Evolutionary conservation across 2,888 invertebrate genomes (phyloP).

Genomic region (Patella depressa): DNA sequence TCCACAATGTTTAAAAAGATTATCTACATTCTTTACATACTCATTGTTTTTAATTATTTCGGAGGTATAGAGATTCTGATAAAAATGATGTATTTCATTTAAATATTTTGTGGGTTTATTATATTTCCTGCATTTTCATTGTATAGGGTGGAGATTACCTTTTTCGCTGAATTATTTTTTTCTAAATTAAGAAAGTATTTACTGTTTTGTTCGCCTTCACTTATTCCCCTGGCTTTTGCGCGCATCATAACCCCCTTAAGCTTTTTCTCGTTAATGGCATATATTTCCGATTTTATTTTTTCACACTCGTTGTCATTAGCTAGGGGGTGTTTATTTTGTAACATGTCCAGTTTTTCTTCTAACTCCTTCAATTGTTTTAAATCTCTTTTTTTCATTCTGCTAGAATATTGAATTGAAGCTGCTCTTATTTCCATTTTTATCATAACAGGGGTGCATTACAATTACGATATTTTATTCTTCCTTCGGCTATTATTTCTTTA

Average conservation of each 20-base stretch:
- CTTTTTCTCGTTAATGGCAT: no score
- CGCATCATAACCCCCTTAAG: no score
- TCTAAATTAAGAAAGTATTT: background rate
- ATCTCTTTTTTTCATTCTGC: background rate
- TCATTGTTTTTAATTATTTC: background rate
- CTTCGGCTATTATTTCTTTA: conserved; percentile 2
- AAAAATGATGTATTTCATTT: no score
- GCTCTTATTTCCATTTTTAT: conserved; percentile 15
- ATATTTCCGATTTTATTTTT: no score
- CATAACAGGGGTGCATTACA: background rate
- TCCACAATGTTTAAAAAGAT: background rate
- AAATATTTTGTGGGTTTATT: background rate
- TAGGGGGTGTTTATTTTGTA: background rate
- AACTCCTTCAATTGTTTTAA: background rate
- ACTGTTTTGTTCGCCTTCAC: no score
- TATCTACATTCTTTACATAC: background rate
- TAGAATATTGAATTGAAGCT: background rate
- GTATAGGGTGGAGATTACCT: background rate
- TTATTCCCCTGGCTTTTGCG: background rate
- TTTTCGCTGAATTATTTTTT: background rate
- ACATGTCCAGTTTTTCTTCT: background rate
- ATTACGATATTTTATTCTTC: background rate
- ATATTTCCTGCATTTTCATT: background rate
- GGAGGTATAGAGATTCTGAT: conserved; percentile 16
- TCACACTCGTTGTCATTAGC: no score